Base-by-base conservation (phyloP, 2,797 vertebrate genomes). In the Carduelis carduelis region DNA sequence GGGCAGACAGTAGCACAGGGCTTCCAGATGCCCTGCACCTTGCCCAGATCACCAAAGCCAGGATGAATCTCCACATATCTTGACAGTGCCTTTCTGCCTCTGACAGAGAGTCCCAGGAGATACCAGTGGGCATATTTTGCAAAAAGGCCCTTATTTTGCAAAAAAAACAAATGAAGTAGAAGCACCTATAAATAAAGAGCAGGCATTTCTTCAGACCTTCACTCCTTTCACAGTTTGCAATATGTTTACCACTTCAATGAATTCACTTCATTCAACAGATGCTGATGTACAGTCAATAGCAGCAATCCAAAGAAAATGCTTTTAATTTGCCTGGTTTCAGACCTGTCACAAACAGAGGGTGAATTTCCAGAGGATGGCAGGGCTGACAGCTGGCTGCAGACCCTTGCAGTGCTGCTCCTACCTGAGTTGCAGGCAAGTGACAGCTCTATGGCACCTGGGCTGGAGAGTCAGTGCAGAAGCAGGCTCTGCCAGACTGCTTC, bases 401-500 rank as follows among this genome's bases (percentile, higher is more conserved):
- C n/a, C 41, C 59, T 35, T 4, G 2, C 60, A 64, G 49, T 0
- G 0, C 74, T 56, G 23, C 30, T 94, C 61, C 60, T 30, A 69
- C 80, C 70, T 9, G 46, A 57, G 71, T 6, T 72, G 37, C 84
- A 75, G 72, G 47, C 30, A 57, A 89, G 76, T 30, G 91, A 53
- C 87, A 93, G 79, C 77, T 57, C 49, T 34, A 49, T 23, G 34
- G 56, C n/a, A 30, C 23, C n/a, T 8, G 7, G 43, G 76, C 57
- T 4, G 22, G n/a, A 59, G 41, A 82, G 80, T 14, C 56, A 39
- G 4, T n/a, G 66, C 74, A 87, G 80, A 53, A 84, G 77, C 70
- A 82, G 57, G 41, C 49, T 90, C 50, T 92, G 81, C 60, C 59
- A 92, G 66, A 41, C 65, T 72, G 64, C 72, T 82, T 26, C 91